A percentile compares a stretch with the other conserved stretches of the same genome.
phyloP scores from a whole-genome alignment of 2,113 vertebrate species.

The Rana temporaria region DNA sequence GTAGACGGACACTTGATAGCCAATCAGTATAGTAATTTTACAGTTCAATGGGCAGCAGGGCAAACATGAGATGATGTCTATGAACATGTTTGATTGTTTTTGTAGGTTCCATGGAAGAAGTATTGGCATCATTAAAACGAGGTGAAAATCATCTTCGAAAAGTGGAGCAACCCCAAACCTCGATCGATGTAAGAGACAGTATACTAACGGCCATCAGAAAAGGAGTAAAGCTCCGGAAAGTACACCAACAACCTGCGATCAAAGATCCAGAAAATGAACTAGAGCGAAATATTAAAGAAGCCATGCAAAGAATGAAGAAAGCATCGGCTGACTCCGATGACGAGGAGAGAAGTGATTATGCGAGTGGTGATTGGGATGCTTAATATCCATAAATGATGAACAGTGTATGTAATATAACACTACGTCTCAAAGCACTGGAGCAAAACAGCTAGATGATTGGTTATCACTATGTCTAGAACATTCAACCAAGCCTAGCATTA shows the following conservation, averaged over 20 bases:
- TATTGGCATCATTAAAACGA: conserved; percentile 87
- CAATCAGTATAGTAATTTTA: too few relatives aligned
- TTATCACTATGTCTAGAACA: too few relatives aligned
- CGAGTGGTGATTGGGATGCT: conserved; percentile 75
- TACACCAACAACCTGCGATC: conserved; percentile 59
- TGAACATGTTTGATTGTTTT: background rate
- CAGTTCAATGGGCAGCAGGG: too few relatives aligned
- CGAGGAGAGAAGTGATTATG: conserved; percentile 72
- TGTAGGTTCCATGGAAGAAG: conserved; percentile 91
- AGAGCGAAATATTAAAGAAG: conserved; percentile 90
- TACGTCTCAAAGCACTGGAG: background rate
- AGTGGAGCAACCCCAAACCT: conserved; percentile 35
- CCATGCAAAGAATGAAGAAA: conserved; percentile 93
- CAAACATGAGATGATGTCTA: too few relatives aligned
- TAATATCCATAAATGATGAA: conserved; percentile 53
- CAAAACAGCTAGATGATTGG: too few relatives aligned
- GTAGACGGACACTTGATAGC: too few relatives aligned
- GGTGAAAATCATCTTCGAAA: conserved; percentile 75
- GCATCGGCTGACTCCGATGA: conserved; percentile 89
- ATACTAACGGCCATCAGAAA: conserved; percentile 87
- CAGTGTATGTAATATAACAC: background rate
- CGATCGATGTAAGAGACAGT: conserved; percentile 70
- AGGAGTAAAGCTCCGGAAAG: conserved; percentile 89
- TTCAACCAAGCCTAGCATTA: too few relatives aligned
- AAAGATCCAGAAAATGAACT: conserved; percentile 74